phyloP scores from a whole-genome alignment of 2,888 invertebrate genomes.

The Deilephila porcellus region DNA sequence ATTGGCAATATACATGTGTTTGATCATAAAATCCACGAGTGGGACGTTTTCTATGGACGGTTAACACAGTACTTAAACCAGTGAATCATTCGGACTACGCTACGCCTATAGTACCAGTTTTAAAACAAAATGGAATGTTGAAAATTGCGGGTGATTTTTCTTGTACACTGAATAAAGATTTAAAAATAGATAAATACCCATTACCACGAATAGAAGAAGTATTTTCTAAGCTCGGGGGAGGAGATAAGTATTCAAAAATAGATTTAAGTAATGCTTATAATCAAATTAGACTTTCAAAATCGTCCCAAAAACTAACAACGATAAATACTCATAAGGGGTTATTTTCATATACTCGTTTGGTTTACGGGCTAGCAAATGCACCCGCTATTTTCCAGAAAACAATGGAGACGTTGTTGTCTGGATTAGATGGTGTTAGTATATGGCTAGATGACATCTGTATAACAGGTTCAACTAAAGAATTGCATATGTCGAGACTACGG shows the following conservation, averaged over 20 bases:
- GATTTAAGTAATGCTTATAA: conserved; percentile 42
- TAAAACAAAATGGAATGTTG: conserved; percentile 29
- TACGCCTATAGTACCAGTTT: conserved; percentile 30
- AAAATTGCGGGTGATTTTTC: conserved; percentile 32
- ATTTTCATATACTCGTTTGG: conserved; percentile 46
- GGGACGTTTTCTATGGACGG: too few species aligned
- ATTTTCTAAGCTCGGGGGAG: conserved; percentile 40
- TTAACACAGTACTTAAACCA: conserved; percentile 43
- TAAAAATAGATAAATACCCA: too few species aligned
- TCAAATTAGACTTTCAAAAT: conserved; percentile 36
- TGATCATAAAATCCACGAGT: too few species aligned
- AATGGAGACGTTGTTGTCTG: conserved; percentile 47
- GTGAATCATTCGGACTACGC: conserved; percentile 34
- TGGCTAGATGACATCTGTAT: conserved; percentile 48
- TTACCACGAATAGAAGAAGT: conserved; percentile 43
- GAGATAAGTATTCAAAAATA: conserved; percentile 38
- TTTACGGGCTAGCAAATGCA: conserved; percentile 50
- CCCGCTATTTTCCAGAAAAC: conserved; percentile 38
- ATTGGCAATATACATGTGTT: too few species aligned
- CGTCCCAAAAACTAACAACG: conserved; percentile 40
- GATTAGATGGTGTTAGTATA: conserved; percentile 40
- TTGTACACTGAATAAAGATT: too few species aligned
- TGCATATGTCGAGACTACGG: too few species aligned
- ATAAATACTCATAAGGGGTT: conserved; percentile 49
- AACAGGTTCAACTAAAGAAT: conserved; percentile 31